phyloP scores from a whole-genome alignment of 2,113 vertebrate genomes.

The Ariopsis seemanni region DNA sequence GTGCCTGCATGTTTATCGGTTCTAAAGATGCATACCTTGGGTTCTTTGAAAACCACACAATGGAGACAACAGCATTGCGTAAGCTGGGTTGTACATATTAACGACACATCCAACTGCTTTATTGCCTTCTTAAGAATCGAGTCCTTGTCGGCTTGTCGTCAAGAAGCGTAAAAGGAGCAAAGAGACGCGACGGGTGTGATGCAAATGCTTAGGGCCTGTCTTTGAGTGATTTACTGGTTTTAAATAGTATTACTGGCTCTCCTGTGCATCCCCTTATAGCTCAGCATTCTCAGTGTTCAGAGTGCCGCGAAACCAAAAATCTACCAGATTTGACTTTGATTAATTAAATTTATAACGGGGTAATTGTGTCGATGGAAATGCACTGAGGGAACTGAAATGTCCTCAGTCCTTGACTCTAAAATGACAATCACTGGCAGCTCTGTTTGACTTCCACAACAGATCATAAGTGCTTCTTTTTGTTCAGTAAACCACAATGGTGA shows the following conservation, averaged over 20 bases:
- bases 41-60: constrained; percentile 15
- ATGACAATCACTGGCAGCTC: constrained; percentile 17
- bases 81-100: neutral
- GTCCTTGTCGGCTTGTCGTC: neutral
- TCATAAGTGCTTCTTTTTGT: constrained; percentile 19
- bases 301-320: neutral
- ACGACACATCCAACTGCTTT: neutral
- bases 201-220: neutral
- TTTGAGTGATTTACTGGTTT: neutral
- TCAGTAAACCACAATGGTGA: constrained; percentile 13
- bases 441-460: constrained; percentile 29
- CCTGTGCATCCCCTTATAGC: neutral
- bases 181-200: neutral
- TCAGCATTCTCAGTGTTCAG: neutral
- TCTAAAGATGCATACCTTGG: constrained; percentile 13
- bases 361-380: neutral
- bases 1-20: neutral
- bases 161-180: neutral
- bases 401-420: constrained; percentile 25
- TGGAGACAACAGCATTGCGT: constrained; percentile 8
- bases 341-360: neutral
- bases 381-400: constrained; percentile 4
- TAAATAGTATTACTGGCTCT: neutral
- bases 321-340: neutral
- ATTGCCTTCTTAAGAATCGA: neutral